phyloP scores from a whole-genome alignment of 2,888 invertebrate genomes.

The Aphidoletes aphidimyza region DNA sequence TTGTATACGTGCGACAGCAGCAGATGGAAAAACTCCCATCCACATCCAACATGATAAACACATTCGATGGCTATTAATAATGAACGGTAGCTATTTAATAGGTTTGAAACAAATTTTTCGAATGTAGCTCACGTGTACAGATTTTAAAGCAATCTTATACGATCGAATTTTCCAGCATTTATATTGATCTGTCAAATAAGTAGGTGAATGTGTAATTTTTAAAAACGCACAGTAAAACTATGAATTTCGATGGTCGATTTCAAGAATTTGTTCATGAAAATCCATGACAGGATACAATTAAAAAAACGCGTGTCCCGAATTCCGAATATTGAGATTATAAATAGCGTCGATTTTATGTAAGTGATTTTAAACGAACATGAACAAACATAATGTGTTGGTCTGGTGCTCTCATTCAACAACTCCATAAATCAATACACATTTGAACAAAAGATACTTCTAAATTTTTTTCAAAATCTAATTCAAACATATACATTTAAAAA shows the following conservation, averaged over 20 bases:
- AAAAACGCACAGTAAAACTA: background rate
- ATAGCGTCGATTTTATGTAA: background rate
- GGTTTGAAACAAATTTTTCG: too few relatives aligned
- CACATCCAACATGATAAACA: background rate
- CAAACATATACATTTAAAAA: slow-evolving; percentile 26
- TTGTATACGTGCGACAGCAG: slow-evolving; percentile 7
- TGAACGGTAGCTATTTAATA: background rate
- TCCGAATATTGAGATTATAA: background rate
- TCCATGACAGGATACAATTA: background rate
- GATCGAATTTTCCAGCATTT: too few relatives aligned
- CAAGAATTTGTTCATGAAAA: background rate
- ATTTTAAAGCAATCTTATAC: too few relatives aligned
- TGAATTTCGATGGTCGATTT: background rate
- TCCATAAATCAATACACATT: background rate
- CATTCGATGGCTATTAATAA: background rate
- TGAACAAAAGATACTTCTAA: too few relatives aligned
- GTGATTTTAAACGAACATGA: background rate
- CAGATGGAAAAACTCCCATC: slow-evolving; percentile 40
- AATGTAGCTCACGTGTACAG: too few relatives aligned
- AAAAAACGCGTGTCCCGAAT: background rate
- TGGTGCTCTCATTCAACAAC: background rate
- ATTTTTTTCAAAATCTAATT: background rate
- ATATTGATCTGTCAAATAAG: too few relatives aligned
- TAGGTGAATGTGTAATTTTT: too few relatives aligned
- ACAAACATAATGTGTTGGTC: background rate